phyloP scores from a whole-genome alignment of 2,797 vertebrate genomes.

The Dendrocincla fuliginosa region DNA sequence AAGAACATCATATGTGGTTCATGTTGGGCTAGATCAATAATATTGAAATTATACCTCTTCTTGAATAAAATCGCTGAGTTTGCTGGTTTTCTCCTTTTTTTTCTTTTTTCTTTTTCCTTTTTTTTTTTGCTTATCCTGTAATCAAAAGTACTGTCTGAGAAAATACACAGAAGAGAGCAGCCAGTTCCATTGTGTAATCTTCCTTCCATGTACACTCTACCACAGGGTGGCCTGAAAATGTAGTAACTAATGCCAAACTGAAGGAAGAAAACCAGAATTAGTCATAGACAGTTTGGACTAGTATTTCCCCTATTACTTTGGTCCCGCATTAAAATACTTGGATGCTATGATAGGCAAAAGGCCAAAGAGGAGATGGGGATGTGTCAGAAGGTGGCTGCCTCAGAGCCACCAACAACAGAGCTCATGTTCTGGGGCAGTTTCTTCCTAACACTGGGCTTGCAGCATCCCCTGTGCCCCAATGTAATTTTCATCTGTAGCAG shows the following conservation, averaged over 20 bases:
- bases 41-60: slow-evolving; percentile 28
- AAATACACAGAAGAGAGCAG: slow-evolving; percentile 18
- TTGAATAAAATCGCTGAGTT: slow-evolving; percentile 41
- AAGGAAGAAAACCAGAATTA: not conserved
- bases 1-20: slow-evolving; percentile 39
- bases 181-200: slow-evolving; percentile 37
- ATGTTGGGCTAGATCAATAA: slow-evolving; percentile 28
- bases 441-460: not conserved
- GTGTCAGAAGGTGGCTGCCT: not conserved
- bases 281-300: not conserved
- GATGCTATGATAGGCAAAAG: not conserved
- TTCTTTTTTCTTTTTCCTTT: not conserved
- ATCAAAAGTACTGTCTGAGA: slow-evolving; percentile 21
- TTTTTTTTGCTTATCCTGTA: not conserved
- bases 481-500: not conserved
- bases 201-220: not conserved
- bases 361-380: not conserved
- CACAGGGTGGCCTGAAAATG: slow-evolving; percentile 19
- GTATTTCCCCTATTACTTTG: not conserved
- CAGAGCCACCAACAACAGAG: too few species aligned
- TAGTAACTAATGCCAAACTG: not conserved
- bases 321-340: not conserved
- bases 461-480: fast-evolving
- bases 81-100: not conserved
- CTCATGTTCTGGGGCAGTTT: not conserved